These are phyloP conservation scores for Tetranychus urticae DNA, from an alignment of 1,140 invertebrate species.

Conservation along the genomic window DNA sequence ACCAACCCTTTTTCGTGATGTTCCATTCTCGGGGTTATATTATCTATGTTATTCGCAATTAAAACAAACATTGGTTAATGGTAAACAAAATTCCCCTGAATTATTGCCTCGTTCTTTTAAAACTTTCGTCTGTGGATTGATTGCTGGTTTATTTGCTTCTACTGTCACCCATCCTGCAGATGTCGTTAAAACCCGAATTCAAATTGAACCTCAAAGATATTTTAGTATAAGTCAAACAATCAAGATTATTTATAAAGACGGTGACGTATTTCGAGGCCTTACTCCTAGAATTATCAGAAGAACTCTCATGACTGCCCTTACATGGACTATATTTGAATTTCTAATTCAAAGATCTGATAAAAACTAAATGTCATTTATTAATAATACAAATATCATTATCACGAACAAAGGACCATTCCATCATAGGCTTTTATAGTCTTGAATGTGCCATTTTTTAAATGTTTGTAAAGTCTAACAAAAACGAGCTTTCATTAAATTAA, in stretches of 20 bases:
- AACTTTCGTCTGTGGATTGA: slow-evolving; percentile 42
- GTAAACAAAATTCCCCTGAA: neutral
- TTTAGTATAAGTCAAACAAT: too few relatives aligned
- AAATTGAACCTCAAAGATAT: slow-evolving; percentile 40
- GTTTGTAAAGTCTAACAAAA: too few relatives aligned
- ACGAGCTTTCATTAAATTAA: too few relatives aligned
- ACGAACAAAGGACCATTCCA: too few relatives aligned
- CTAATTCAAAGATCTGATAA: too few relatives aligned
- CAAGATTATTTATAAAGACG: too few relatives aligned
- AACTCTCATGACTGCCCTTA: slow-evolving; percentile 67
- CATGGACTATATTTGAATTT: slow-evolving; percentile 73
- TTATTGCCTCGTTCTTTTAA: neutral
- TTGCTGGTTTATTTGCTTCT: slow-evolving; percentile 57
- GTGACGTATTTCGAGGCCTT: slow-evolving; percentile 17
- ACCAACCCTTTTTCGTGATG: slow-evolving; percentile 63
- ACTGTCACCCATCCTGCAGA: slow-evolving; percentile 70
- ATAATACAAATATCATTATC: too few relatives aligned
- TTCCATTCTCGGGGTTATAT: slow-evolving; percentile 73
- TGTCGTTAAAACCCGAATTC: slow-evolving; percentile 80
- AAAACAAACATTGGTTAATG: slow-evolving; percentile 23
- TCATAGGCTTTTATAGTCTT: too few relatives aligned
- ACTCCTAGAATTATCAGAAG: slow-evolving; percentile 50
- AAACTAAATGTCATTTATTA: too few relatives aligned
- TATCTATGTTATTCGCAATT: slow-evolving; percentile 72
- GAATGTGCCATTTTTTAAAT: too few relatives aligned